Percentiles rank a stretch among this genome's conserved stretches.
phyloP scores from a whole-genome alignment of 2,888 invertebrate genomes.

The Crematogaster levior region DNA sequence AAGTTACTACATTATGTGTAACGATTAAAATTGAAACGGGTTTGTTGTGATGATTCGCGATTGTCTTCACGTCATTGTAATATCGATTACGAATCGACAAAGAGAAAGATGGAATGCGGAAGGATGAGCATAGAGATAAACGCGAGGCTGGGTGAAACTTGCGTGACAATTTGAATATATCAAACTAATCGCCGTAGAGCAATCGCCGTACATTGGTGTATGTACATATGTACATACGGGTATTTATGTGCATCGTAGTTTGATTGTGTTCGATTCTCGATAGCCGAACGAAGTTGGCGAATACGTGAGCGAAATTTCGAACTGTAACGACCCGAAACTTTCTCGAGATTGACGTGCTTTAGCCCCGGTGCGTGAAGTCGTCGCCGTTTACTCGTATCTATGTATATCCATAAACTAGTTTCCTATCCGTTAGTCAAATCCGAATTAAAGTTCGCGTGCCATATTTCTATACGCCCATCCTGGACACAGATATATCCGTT shows the following conservation, averaged over 20 bases:
- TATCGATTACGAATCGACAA: slow-evolving; percentile 10
- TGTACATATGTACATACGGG: background rate
- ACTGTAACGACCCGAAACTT: slow-evolving; percentile 64
- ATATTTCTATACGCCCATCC: background rate
- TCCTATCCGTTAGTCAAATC: slow-evolving; percentile 56
- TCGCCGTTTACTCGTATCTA: slow-evolving; percentile 41
- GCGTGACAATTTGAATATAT: slow-evolving; percentile 69
- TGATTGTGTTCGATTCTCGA: slow-evolving; percentile 71
- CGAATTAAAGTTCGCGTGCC: slow-evolving; percentile 62
- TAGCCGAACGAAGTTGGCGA: slow-evolving; percentile 64
- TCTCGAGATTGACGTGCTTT: slow-evolving; percentile 71
- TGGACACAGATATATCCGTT: slow-evolving; percentile 15
- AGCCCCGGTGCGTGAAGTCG: slow-evolving; percentile 42
- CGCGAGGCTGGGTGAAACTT: slow-evolving; percentile 53
- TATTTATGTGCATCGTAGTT: slow-evolving; percentile 24
- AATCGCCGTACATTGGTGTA: slow-evolving; percentile 47
- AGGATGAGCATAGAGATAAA: slow-evolving; percentile 19
- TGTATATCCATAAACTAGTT: slow-evolving; percentile 59
- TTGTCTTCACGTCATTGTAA: background rate
- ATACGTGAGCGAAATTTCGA: slow-evolving; percentile 71
- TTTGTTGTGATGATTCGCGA: slow-evolving; percentile 10
- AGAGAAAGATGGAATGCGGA: background rate
- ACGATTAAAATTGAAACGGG: slow-evolving; percentile 3
- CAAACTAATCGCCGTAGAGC: slow-evolving; percentile 65
- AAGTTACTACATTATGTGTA: too few relatives aligned